These are phyloP conservation scores for Dendrocincla fuliginosa DNA, from an alignment of 2,797 vertebrate species.

Conservation along the genomic window DNA sequence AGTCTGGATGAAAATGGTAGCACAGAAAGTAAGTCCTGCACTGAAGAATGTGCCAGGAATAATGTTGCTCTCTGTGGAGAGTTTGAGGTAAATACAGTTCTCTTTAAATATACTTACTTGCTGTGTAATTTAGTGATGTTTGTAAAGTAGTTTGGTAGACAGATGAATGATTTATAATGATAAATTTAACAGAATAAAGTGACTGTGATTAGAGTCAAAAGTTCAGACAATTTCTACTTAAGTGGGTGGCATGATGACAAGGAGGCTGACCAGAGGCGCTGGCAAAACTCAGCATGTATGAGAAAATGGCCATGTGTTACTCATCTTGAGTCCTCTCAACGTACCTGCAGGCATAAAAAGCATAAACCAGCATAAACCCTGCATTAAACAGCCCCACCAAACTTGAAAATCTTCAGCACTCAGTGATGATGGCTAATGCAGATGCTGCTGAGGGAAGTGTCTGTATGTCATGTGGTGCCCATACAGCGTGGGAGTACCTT, in stretches of 20 bases:
- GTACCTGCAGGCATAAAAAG: background rate
- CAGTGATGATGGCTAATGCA: background rate
- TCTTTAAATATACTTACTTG: background rate
- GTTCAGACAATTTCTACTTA: background rate
- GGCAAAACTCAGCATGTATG: background rate
- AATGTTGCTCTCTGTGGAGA: constrained; percentile 68
- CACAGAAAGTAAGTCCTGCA: constrained; percentile 9
- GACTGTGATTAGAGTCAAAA: background rate
- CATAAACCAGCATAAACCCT: background rate
- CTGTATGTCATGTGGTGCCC: background rate
- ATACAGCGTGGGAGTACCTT: background rate
- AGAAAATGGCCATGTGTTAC: background rate
- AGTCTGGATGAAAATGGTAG: background rate
- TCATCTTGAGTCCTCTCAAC: background rate
- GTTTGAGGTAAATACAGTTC: constrained; percentile 68
- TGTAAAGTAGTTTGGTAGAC: background rate
- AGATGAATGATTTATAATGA: background rate
- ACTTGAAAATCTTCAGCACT: background rate
- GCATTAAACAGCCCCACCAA: background rate
- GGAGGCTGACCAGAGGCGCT: background rate
- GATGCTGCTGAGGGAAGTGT: background rate
- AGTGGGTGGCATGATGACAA: background rate
- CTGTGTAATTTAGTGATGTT: background rate
- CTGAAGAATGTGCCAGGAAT: constrained; percentile 67
- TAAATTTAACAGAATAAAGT: background rate